Evolutionary conservation across 2,888 invertebrate genomes (phyloP).

Genomic region (Platycheirus rosarum): DNA sequence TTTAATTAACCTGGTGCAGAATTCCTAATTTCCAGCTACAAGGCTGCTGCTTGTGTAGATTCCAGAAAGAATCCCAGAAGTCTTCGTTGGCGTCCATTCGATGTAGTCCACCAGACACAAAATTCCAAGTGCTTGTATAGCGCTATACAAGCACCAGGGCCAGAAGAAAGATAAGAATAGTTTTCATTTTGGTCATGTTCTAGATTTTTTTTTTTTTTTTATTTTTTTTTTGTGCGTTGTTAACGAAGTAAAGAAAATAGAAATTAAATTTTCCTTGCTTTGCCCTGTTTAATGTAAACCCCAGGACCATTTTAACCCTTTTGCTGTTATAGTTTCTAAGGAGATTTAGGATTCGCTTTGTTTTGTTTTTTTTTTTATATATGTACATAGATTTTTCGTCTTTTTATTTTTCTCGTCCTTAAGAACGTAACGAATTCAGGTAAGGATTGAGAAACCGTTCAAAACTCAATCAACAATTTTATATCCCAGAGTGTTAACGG

Average conservation of each 20-base stretch:
- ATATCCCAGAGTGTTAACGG: constrained; percentile 24
- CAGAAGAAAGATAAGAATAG: constrained; percentile 54
- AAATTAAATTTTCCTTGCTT: constrained; percentile 49
- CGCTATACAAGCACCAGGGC: constrained; percentile 3
- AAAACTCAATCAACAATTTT: constrained; percentile 34
- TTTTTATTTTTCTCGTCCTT: neutral
- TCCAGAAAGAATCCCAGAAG: constrained; percentile 1
- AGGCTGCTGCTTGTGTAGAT: neutral
- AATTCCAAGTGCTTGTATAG: constrained; percentile 46
- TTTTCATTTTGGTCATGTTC: constrained; percentile 63
- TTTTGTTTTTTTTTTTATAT: neutral
- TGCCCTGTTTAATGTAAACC: constrained; percentile 31
- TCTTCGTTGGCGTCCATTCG: constrained; percentile 23
- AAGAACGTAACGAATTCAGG: neutral
- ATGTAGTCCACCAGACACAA: constrained; percentile 34
- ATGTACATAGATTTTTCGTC: no score
- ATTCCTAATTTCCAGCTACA: constrained; percentile 52
- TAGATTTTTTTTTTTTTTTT: constrained; percentile 31
- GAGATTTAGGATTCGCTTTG: neutral
- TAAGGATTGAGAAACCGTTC: constrained; percentile 27
- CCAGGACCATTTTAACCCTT: constrained; percentile 26
- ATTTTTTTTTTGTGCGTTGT: constrained; percentile 23
- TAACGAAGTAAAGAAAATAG: constrained; percentile 15
- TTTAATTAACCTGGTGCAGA: constrained; percentile 66
- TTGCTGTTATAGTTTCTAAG: constrained; percentile 12